Conservation (phyloP, 2,797 vertebrate genomes). For the Mormyrus proboscirostris region DNA sequence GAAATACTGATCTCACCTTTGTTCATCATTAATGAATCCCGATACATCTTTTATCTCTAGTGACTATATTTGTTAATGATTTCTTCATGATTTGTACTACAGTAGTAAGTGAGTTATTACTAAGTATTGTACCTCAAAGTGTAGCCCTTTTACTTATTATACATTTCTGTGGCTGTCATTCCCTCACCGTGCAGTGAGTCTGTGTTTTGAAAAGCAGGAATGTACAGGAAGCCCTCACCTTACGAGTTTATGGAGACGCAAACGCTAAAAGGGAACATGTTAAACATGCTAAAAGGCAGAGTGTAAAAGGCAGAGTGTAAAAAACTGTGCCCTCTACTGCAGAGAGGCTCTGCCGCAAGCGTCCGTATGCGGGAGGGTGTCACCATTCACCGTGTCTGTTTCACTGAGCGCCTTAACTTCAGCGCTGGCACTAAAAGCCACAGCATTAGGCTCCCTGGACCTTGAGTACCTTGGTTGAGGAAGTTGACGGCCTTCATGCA, state of each 20-base stretch:
- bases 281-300: too few relatives aligned
- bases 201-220: background rate
- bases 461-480: conserved; percentile 87
- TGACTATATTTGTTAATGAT: background rate
- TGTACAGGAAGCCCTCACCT: background rate
- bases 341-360: background rate
- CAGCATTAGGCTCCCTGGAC: background rate
- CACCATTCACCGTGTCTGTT: background rate
- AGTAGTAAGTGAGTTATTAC: background rate
- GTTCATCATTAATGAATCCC: background rate
- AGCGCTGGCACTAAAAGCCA: background rate
- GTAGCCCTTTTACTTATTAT: background rate
- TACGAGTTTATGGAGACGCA: background rate
- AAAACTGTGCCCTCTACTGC: background rate
- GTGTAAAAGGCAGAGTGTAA: too few relatives aligned
- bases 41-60: background rate
- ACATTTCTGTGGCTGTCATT: background rate
- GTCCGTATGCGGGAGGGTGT: background rate
- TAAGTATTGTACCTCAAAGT: background rate
- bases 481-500: conserved; percentile 99
- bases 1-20: background rate
- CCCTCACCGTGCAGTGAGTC: background rate
- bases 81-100: background rate
- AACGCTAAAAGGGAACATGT: background rate
- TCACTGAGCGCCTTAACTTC: background rate